Conservation (phyloP, 2,888 invertebrate species). For the Eristalis tenax region DNA sequence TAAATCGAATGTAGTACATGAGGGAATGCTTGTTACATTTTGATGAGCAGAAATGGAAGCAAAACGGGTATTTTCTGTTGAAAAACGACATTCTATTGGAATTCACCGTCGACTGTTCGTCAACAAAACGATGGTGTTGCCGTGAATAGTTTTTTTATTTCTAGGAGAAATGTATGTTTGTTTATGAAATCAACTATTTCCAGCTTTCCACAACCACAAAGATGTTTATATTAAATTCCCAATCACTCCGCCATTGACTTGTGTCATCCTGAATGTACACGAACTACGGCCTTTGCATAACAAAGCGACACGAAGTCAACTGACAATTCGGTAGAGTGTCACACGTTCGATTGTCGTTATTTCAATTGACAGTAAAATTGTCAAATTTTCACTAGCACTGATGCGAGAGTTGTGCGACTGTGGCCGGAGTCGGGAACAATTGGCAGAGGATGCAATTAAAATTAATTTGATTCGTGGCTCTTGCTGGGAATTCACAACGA, state of each 20-base stretch:
- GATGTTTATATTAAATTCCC: slow-evolving; percentile 10
- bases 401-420: not conserved
- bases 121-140: too few relatives aligned
- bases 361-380: slow-evolving; percentile 28
- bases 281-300: slow-evolving; percentile 25
- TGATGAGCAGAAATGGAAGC: too few relatives aligned
- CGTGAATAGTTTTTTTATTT: too few relatives aligned
- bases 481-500: slow-evolving; percentile 31
- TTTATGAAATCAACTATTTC: too few relatives aligned
- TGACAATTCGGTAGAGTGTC: not conserved
- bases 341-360: slow-evolving; percentile 27
- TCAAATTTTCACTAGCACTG: slow-evolving; percentile 26
- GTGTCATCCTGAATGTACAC: not conserved
- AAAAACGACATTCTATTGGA: too few relatives aligned
- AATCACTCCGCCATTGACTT: slow-evolving; percentile 6
- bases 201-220: too few relatives aligned
- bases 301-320: not conserved
- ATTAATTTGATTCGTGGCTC: slow-evolving; percentile 34
- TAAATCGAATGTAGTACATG: too few relatives aligned
- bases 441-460: slow-evolving; percentile 40
- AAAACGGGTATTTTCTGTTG: too few relatives aligned
- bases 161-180: too few relatives aligned
- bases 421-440: not conserved
- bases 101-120: too few relatives aligned
- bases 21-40: too few relatives aligned